A percentile compares a stretch with the other conserved stretches of the same genome.
Conservation (phyloP, 30 jellyfish, hydroid and myxozoan genomes). For the Clytia hemisphaerica region DNA sequence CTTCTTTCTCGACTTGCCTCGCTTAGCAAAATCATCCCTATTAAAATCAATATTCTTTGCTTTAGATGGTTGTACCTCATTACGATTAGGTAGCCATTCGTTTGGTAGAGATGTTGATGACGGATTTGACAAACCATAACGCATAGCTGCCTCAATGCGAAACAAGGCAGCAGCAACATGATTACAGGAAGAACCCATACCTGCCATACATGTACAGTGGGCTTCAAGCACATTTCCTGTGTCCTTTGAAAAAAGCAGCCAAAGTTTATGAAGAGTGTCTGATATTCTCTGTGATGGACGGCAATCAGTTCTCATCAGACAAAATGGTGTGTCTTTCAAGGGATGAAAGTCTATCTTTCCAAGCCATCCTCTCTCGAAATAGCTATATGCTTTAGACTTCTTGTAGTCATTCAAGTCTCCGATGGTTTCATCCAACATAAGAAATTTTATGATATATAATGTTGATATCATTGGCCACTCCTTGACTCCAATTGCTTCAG, state of each 20-base stretch:
- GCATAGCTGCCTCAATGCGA: constrained; percentile 44
- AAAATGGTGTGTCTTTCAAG: background rate
- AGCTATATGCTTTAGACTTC: constrained; percentile 36
- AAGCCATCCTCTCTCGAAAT: constrained; percentile 40
- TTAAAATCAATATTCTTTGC: constrained; percentile 6
- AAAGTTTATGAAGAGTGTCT: constrained; percentile 42
- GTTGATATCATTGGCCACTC: constrained; percentile 32
- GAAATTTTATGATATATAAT: constrained; percentile 26
- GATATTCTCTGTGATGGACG: constrained; percentile 25
- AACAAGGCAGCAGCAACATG: constrained; percentile 62
- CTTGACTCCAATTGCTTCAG: constrained; percentile 22
- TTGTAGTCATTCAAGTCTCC: constrained; percentile 23
- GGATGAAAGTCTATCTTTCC: constrained; percentile 21
- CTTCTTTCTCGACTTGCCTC: constrained; percentile 15
- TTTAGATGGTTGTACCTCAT: constrained; percentile 16
- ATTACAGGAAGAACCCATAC: constrained; percentile 41
- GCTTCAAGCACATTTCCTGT: constrained; percentile 20
- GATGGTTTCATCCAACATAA: constrained; percentile 33
- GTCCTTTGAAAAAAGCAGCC: constrained; percentile 8
- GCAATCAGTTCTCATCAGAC: constrained; percentile 31
- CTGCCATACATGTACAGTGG: constrained; percentile 65
- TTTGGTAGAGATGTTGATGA: constrained; percentile 19
- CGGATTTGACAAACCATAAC: constrained; percentile 30
- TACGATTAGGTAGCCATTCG: constrained; percentile 33
- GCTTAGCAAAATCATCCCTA: constrained; percentile 25